A percentile compares a stretch with the other conserved stretches of the same genome.
These are phyloP conservation scores for Pseudochaenichthys georgianus DNA, from an alignment of 2,797 vertebrate genomes.

Conservation along the genomic window DNA sequence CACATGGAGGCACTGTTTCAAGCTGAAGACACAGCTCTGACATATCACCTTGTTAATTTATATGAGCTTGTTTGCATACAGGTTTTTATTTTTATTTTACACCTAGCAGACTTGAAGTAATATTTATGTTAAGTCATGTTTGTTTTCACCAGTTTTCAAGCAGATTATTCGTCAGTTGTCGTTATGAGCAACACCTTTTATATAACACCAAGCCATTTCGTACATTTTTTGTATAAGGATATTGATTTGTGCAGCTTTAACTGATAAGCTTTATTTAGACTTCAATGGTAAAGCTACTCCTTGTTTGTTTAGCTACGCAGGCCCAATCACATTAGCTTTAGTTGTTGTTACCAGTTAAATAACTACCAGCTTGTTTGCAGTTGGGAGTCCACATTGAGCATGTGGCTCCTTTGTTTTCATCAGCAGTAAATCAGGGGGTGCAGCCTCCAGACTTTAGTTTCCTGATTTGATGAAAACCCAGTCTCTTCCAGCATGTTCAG, in stretches of 20 bases:
- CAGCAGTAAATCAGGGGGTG: conserved; percentile 8
- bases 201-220: background rate
- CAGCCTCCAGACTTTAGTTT: conserved; percentile 27
- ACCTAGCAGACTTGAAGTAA: no score
- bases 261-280: background rate
- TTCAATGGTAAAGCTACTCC: no score
- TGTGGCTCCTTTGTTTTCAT: conserved; percentile 28
- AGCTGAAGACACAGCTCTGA: no score
- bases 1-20: no score
- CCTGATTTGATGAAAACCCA: conserved; percentile 38
- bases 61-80: no score
- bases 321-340: conserved; percentile 1
- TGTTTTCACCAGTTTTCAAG: background rate
- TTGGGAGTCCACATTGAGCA: background rate
- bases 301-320: background rate
- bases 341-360: background rate
- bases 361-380: background rate
- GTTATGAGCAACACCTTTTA: no score
- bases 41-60: background rate
- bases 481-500: conserved; percentile 40
- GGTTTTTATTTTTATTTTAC: no score
- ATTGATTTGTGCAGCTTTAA: conserved; percentile 6
- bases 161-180: no score
- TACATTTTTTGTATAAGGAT: background rate
- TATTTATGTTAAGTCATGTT: no score